Evolutionary conservation across 2,113 vertebrate genomes (phyloP).

Genomic region (Strix uralensis): DNA sequence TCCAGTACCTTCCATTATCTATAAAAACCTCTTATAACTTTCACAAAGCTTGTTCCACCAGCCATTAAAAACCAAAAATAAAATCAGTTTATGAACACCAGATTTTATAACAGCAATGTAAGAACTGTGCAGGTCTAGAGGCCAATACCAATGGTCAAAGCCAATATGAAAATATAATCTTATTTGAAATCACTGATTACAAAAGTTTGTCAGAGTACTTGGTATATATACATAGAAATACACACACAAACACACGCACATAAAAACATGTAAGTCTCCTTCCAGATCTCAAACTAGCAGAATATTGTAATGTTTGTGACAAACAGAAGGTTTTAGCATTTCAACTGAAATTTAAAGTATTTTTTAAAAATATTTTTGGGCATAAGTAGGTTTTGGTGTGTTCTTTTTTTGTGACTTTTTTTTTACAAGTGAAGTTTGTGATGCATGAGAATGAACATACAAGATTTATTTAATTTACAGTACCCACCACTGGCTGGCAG

Average conservation of each 20-base stretch:
- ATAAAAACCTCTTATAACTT: background rate
- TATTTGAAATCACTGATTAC: background rate
- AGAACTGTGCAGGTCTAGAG: background rate
- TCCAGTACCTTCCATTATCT: background rate
- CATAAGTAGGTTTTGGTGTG: background rate
- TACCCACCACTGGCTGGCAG: background rate
- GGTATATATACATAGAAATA: background rate
- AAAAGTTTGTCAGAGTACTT: background rate
- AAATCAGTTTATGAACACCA: background rate
- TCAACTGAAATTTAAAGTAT: background rate
- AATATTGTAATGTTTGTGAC: background rate
- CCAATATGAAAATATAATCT: background rate
- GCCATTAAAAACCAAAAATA: background rate
- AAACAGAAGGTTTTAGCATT: background rate
- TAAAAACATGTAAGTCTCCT: background rate
- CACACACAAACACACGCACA: background rate
- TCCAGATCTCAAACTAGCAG: background rate
- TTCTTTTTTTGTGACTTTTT: background rate
- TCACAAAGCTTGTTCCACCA: background rate
- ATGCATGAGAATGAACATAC: background rate
- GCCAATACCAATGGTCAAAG: background rate
- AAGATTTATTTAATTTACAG: background rate
- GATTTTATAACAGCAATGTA: background rate
- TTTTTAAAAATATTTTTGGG: background rate
- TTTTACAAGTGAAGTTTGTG: background rate